Conservation (phyloP, 2,888 invertebrate genomes). For the Atrina japonica region DNA sequence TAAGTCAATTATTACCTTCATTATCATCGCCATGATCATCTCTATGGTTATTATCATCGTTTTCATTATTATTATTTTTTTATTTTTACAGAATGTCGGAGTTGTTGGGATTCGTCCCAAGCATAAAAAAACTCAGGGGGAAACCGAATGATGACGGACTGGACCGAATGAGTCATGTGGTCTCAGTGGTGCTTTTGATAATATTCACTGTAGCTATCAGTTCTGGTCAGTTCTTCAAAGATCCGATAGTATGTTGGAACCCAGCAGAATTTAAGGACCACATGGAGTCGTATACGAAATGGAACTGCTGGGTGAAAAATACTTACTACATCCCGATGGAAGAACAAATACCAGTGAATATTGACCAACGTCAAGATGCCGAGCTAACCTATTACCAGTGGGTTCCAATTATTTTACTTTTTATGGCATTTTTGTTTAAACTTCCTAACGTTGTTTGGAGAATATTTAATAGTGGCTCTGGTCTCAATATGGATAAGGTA, state of each 20-base stretch:
- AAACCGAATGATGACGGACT: constrained; percentile 75
- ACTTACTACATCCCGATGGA: constrained; percentile 73
- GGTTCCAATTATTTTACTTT: constrained; percentile 73
- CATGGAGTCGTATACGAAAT: constrained; percentile 62
- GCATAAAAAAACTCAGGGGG: constrained; percentile 70
- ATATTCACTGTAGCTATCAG: constrained; percentile 74
- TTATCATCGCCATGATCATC: no score
- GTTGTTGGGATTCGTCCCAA: constrained; percentile 67
- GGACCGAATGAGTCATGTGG: constrained; percentile 74
- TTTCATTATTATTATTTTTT: background rate
- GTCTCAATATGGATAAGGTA: constrained; percentile 71
- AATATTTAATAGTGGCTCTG: constrained; percentile 61
- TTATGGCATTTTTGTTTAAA: constrained; percentile 73
- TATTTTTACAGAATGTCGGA: constrained; percentile 54
- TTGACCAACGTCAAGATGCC: constrained; percentile 55
- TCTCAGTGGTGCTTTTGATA: constrained; percentile 70
- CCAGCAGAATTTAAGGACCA: constrained; percentile 63
- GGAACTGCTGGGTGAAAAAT: constrained; percentile 72
- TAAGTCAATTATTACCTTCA: no score
- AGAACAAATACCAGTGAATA: constrained; percentile 63
- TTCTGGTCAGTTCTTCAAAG: constrained; percentile 64
- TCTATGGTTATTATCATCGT: no score
- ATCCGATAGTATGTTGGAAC: constrained; percentile 68
- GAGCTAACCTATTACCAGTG: constrained; percentile 74
- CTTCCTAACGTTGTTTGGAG: constrained; percentile 71